Percentiles rank a stretch among this genome's conserved stretches.
phyloP scores from a whole-genome alignment of 2,888 invertebrate species.

The Argyra leucocephala region DNA sequence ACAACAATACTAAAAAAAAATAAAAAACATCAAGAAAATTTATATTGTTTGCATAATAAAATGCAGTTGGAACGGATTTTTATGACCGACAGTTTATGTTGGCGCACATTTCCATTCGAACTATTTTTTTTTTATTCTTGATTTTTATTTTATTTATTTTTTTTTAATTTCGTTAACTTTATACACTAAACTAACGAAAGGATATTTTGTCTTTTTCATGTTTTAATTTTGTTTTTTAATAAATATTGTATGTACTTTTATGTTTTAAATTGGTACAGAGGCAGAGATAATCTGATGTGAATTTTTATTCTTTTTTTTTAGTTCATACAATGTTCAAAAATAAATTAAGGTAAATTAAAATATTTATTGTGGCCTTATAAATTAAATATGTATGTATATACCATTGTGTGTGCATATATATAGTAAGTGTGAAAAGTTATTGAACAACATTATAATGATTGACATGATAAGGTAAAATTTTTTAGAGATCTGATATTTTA shows the following conservation, averaged over 20 bases:
- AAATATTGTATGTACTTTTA: background rate
- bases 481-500: too few species aligned
- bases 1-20: too few species aligned
- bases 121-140: background rate
- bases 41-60: too few species aligned
- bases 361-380: background rate
- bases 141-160: background rate
- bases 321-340: background rate
- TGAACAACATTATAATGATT: too few species aligned
- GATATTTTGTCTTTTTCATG: background rate
- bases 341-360: background rate
- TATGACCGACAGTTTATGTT: too few species aligned
- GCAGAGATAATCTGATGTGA: background rate
- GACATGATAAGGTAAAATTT: too few species aligned
- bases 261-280: background rate
- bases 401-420: too few species aligned
- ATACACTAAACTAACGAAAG: background rate
- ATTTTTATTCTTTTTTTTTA: background rate
- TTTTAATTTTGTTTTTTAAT: background rate
- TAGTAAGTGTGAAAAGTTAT: too few species aligned
- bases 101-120: background rate
- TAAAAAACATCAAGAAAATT: too few species aligned
- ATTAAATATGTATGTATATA: background rate
- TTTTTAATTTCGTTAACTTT: background rate
- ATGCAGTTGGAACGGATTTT: too few species aligned